Base-by-base conservation (phyloP, 2,797 vertebrate species). In the Periophthalmus magnuspinnatus region DNA sequence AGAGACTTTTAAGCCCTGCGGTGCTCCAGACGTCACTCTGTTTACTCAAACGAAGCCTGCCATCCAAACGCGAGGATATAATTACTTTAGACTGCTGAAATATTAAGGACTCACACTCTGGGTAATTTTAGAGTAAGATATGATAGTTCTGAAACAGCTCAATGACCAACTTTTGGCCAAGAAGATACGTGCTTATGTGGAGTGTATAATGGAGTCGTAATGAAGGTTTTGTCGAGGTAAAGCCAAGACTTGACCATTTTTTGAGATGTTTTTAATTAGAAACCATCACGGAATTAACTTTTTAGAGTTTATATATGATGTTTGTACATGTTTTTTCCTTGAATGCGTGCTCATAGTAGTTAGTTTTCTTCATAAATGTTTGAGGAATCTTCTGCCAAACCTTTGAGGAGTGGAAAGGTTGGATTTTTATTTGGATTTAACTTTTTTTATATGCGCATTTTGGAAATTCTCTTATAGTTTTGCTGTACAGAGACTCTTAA, bases 11-110 rank as follows among this genome's bases (percentile, higher is more conserved):
- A n/a, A 62, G 69, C 38, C 59, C 71, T 3, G 0, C 59, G 75
- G 75, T 58, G 67, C 69, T 70, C 24, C 67, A 65, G 70, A 66
- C 68, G 83, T 75, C 65, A 38, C 70, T 36, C 5, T 78, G 77
- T 88, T 89, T 82, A 82, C 77, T 83, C 67, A 73, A 76, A 87
- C 75, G 55, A 80, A 77, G 70, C 72, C 68, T 32, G 24, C 72
- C 69, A 86, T 87, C 78, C 84, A 87, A 87, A 77, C 82, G 70
- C 57, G 56, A 80, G 80, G 77, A 84, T 80, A 81, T 81, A 86
- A 79, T 84, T 84, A 84, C 75, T 84, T 83, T 80, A 77, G 28
- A 48, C 81, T 80, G 71, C 63, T 89, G 75, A 84, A 87, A 87
- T 88, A 91, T 91, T 82, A 80, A 89, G 70, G 64, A 57, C 28